Evolutionary conservation across 2,113 vertebrate species (phyloP), one percentile per base, ranked within the genome.

Genomic region (Macheiramphus alcinus): DNA sequence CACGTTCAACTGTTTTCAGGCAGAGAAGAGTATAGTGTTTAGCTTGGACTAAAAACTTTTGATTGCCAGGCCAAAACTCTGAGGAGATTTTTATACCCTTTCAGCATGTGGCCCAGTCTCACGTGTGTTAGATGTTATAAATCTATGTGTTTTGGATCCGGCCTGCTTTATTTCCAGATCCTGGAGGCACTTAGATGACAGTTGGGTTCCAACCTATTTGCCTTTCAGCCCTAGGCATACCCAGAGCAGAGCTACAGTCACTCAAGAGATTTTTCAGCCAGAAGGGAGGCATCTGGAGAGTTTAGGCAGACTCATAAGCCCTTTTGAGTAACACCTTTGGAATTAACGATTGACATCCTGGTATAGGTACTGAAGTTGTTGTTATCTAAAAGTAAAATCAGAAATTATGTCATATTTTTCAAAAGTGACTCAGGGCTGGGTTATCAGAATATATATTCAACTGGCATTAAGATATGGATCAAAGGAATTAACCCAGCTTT

Each of bases 1-100:
- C 38, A 58, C 0, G 0, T 63, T 52, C 23, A 38, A 7, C 16
- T 19, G 3, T 43, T 82, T 48, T 47, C 43, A 71, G 26, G 52
- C 13, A 78, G 34, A 76, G 26, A 32, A 63, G 7, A 16, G 18
- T 32, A 40, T 8, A 13, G 17, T 67, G 17, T 55, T 68, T 66
- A 65, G 6, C 73, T 68, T 47, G 29, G 18, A 78, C 31, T 40
- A 73, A 25, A 48, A 85, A 13, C 21, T 71, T 88, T 14, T 1
- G 4, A 9, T 29, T 78, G 40, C 34, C 15, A 62, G 20, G 22
- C 48, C 13, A 55, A 80, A 90, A 73, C 36, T 47, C 53, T 19
- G 9, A 48, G 12, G 56, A 70, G 43, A 50, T 10, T 52, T 79
- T 62, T 45, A 40, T 65, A 67, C 16, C 12, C 29, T 74, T 80